Conservation (phyloP, 1,140 invertebrate species). For the Conus betulinus region DNA sequence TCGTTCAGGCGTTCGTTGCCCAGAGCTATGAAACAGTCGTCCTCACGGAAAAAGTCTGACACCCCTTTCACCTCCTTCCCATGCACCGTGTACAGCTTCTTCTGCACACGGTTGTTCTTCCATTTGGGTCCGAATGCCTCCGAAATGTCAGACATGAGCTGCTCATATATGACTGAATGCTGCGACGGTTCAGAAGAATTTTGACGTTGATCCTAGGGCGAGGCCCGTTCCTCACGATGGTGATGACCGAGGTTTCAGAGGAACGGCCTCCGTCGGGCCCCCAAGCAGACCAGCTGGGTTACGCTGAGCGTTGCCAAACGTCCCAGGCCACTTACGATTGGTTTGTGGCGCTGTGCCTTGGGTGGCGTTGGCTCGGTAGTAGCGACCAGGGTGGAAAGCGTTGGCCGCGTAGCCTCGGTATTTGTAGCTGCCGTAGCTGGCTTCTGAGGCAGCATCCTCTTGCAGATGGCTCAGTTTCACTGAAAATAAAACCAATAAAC, state of each 20-base stretch:
- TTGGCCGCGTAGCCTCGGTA: constrained; percentile 50
- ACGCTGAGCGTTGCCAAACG: constrained; percentile 49
- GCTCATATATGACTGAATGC: constrained; percentile 74
- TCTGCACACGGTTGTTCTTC: constrained; percentile 66
- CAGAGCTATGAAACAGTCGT: constrained; percentile 72
- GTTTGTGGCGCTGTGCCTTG: constrained; percentile 19
- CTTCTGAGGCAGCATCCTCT: constrained; percentile 29
- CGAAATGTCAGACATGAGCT: constrained; percentile 73
- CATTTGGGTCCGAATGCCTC: constrained; percentile 74
- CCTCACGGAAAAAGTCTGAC: constrained; percentile 74
- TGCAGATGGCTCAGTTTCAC: background rate
- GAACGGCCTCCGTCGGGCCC: constrained; percentile 45
- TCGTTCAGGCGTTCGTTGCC: constrained; percentile 62
- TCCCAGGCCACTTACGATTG: constrained; percentile 54
- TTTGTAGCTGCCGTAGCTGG: constrained; percentile 39
- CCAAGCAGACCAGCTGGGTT: constrained; percentile 36
- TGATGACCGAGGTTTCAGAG: constrained; percentile 72
- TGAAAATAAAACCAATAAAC: background rate
- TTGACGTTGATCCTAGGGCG: constrained; percentile 71
- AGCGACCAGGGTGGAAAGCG: constrained; percentile 68
- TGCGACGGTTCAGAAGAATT: constrained; percentile 73
- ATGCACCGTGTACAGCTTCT: constrained; percentile 68
- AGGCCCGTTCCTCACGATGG: constrained; percentile 70
- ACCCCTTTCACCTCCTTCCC: constrained; percentile 71
- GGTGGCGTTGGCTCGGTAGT: constrained; percentile 50